Base-by-base conservation (phyloP, 2,113 vertebrate genomes). In the Entelurus aequoreus region DNA sequence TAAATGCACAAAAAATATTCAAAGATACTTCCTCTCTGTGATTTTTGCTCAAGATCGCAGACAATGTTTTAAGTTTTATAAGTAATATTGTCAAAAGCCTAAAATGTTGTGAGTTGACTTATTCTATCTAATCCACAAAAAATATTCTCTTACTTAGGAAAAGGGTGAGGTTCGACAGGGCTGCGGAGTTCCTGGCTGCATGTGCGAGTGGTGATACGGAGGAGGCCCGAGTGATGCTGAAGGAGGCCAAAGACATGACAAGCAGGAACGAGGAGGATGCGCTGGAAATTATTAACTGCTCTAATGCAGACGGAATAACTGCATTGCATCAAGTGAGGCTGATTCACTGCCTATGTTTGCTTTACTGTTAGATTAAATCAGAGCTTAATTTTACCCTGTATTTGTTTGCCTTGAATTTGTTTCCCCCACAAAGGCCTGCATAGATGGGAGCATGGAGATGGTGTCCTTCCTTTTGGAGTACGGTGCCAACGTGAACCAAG, bases 391-490 rank as follows among this genome's bases (percentile, higher is more conserved):
- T 21, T 7, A 16, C 16, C n/a, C 15, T 52, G 6, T 16, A 3
- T 8, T 53, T 11, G 16, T 11, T 21, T 13, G 8, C 4, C 6
- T 46, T 47, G 4, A 19, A 51, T 1, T 63, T 60, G 15, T 14
- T 2, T 6, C 6, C 14, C 7, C 0, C 71, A 44, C 68, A 40
- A 83, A 98, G 96, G 94, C 95, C 59, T 98, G 96, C 73, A 98
- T 98, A 55, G 96, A 98, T 61, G 94, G 94, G 69, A 98, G 94
- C 85, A 84, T 94, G 77, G 95, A 96, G 71, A 94, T 96, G 82
- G 95, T 97, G 77, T 90, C 89, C 59, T 97, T 98, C 81, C 92
- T 98, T 38, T 80, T 98, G 70, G 92, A 93, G 60, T 89, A 86
- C 2, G 88, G 90, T 74, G 95, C 96, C 75, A 84, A 85, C 5